Conservation (phyloP, 2,888 invertebrate genomes). For the Stictocephala bisonia region DNA sequence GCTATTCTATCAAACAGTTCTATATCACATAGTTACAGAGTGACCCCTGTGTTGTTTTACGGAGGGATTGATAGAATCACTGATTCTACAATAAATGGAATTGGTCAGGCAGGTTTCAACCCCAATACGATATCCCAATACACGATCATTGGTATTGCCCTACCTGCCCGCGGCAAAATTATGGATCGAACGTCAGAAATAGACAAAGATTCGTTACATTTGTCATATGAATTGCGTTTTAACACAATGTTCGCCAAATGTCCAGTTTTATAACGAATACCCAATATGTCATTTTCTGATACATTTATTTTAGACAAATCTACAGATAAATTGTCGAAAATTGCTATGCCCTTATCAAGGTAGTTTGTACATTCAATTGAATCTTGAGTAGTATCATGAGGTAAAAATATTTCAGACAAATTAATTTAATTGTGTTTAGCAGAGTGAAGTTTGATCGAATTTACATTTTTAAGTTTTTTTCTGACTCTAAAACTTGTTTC, state of each 20-base stretch:
- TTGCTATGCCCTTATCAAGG: neutral
- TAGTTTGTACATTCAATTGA: neutral
- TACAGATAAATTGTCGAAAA: neutral
- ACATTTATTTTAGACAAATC: neutral
- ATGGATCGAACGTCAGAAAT: neutral
- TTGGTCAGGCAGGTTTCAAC: no score
- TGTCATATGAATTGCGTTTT: neutral
- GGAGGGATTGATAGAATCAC: no score
- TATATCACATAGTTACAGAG: no score
- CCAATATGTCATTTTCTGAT: neutral
- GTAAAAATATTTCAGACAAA: neutral
- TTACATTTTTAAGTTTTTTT: slow-evolving; percentile 46
- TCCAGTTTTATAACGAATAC: neutral
- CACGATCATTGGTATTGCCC: no score
- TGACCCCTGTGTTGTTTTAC: no score
- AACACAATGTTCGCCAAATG: neutral
- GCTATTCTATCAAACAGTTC: no score
- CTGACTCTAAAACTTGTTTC: slow-evolving; percentile 50
- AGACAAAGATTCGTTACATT: neutral
- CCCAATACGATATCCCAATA: no score
- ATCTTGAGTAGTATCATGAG: neutral
- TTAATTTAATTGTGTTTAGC: neutral
- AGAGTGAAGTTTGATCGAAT: neutral
- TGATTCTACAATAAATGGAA: no score
- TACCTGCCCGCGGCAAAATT: neutral